A percentile compares a stretch with the other conserved stretches of the same genome.
Evolutionary conservation across 2,797 vertebrate species (phyloP).

Genomic region (Megaceryle alcyon): DNA sequence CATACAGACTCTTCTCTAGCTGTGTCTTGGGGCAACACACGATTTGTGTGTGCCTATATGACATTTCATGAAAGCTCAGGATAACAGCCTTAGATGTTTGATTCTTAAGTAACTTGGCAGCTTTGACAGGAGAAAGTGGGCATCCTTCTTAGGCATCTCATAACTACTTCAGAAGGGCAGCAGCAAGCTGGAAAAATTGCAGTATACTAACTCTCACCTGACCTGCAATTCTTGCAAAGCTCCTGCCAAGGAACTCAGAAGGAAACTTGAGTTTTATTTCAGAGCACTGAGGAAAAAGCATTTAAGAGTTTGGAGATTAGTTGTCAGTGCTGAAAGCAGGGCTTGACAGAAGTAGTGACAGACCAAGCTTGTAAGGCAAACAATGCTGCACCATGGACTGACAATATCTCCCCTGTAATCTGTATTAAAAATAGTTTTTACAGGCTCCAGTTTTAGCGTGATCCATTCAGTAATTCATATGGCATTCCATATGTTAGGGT

Average conservation of each 20-base stretch:
- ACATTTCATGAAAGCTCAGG: not conserved
- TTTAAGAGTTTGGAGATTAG: not conserved
- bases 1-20: not conserved
- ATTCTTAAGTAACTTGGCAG: not conserved
- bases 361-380: slow-evolving; percentile 41
- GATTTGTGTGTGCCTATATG: not conserved
- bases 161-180: not conserved
- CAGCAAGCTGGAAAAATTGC: not conserved
- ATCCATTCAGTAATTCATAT: slow-evolving; percentile 58
- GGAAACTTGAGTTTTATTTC: not conserved
- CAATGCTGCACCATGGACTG: not conserved
- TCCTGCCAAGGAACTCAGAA: not conserved
- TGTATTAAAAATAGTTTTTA: slow-evolving; percentile 40
- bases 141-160: not conserved
- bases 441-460: slow-evolving; percentile 25
- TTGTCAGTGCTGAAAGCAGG: not conserved
- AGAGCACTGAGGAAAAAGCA: not conserved
- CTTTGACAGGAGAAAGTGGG: not conserved
- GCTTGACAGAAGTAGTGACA: slow-evolving; percentile 45
- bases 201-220: not conserved
- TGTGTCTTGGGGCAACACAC: not conserved
- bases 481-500: slow-evolving; percentile 61
- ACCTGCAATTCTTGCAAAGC: not conserved
- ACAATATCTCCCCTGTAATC: slow-evolving; percentile 18
- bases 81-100: not conserved